These are phyloP conservation scores for Megaleporinus macrocephalus DNA, from an alignment of 2,113 vertebrate species.

Conservation along the genomic window DNA sequence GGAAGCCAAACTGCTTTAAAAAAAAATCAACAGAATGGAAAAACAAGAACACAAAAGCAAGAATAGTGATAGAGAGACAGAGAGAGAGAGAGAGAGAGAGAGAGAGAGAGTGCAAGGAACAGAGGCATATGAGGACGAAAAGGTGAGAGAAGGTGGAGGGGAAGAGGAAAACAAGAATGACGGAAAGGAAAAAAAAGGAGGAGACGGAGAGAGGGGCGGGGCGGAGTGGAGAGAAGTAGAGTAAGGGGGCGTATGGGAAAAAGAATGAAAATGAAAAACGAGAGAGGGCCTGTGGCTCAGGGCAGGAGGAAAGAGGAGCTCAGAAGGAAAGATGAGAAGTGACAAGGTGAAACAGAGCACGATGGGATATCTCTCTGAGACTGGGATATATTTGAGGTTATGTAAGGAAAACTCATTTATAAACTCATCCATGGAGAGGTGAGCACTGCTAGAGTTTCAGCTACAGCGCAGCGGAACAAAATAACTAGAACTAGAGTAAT, in stretches of 20 bases:
- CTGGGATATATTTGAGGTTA: not conserved
- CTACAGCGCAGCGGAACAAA: not conserved
- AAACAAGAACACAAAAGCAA: too few relatives aligned
- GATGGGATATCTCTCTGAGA: conserved; percentile 31
- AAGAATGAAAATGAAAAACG: not conserved
- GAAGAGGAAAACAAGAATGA: not conserved
- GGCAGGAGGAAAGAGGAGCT: conserved; percentile 13
- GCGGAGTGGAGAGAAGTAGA: not conserved
- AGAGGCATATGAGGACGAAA: too few relatives aligned
- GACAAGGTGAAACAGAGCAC: conserved; percentile 55
- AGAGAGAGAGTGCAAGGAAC: not conserved
- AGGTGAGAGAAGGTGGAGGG: not conserved
- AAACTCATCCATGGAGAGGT: not conserved
- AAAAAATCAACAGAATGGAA: too few relatives aligned
- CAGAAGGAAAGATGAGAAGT: conserved; percentile 54
- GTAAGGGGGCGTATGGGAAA: conserved; percentile 20
- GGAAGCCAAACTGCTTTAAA: too few relatives aligned
- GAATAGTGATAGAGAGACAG: not conserved
- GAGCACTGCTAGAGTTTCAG: not conserved
- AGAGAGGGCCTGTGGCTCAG: not conserved
- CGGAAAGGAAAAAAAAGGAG: not conserved
- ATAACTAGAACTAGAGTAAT: not conserved
- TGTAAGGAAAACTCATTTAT: conserved; percentile 4
- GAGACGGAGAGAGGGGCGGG: not conserved
- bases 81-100: conserved; percentile 18